Evolutionary conservation across 1,140 invertebrate species (phyloP), one percentile per base, ranked within the genome.

Genomic region (Hylaeus anthracinus): DNA sequence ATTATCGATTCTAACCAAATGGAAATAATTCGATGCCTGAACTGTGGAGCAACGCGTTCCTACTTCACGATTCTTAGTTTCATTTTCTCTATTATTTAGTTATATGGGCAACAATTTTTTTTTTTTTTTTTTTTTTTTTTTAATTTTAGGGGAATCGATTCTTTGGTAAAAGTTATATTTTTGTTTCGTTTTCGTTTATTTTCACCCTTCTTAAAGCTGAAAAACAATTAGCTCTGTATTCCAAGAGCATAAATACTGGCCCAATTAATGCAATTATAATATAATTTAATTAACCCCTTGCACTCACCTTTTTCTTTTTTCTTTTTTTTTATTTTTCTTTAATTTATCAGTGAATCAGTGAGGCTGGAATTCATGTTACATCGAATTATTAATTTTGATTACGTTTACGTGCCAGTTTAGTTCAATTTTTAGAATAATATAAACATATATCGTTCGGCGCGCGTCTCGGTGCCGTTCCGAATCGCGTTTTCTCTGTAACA

Each of bases 401-500:
- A 26, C 48, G 41, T 75, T 51, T 3, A 26, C 15, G 12, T n/a
- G n/a, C 56, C 37, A 39, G 6, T 74, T 66, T 55, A 48, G 5
- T 55, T 79, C 15, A 26, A n/a, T 39, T 66, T 73, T 9, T 61
- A 51, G 4, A 55, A 10, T 43, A 26, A 53, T 12, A 43, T 64
- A 48, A 9, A 9, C 51, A 8, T 51, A 37, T 10, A 43, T 69
- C 14, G 12, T 9, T 56, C 60, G 51, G 26, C 12, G 12, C 26
- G 26, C 15, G 39, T 60, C 26, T 26, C n/a, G 45, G 5, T 60
- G 60, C 56, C 43, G 37, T 39, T 26, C 53, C 48, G 58, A 65
- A 45, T 67, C 15, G 67, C 72, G 66, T 84, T 61, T 65, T 69
- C 75, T 72, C 74, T 79, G 66, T 83, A 73, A 73, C 37, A 80